phyloP scores from a whole-genome alignment of 2,113 vertebrate genomes.

The Calypte anna region DNA sequence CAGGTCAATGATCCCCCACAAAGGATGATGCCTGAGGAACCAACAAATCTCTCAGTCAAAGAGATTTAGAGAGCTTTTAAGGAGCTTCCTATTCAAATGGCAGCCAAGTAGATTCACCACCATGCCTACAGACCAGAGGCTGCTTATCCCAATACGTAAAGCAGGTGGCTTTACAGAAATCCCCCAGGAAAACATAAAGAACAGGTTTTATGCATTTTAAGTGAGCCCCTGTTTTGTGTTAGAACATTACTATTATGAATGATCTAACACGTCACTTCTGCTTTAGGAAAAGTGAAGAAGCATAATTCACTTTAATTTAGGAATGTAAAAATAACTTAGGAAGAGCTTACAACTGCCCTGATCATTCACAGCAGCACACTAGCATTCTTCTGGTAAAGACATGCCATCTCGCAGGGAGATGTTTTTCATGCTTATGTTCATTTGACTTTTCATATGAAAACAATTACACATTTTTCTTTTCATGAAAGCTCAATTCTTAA shows the following conservation, averaged over 20 bases:
- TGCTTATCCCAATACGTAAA: background rate
- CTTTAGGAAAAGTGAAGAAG: background rate
- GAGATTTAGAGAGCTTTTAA: background rate
- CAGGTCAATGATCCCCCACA: background rate
- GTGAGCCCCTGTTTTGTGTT: background rate
- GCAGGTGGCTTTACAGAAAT: background rate
- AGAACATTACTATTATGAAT: background rate
- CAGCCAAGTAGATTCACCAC: background rate
- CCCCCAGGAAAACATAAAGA: background rate
- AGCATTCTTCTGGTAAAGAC: background rate
- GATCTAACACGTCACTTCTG: background rate
- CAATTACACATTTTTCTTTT: constrained; percentile 24
- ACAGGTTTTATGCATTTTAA: background rate
- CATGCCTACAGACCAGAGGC: background rate
- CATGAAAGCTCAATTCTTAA: background rate
- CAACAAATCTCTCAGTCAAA: background rate
- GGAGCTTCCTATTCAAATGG: background rate
- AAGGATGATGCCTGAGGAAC: background rate
- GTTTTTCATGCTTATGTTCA: background rate
- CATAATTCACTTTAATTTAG: background rate
- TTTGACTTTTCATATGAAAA: constrained; percentile 10
- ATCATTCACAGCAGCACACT: background rate
- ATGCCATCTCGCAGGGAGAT: background rate
- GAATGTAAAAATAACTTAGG: background rate
- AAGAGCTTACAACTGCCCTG: background rate